These are phyloP conservation scores for Ariopsis seemanni DNA, from an alignment of 2,113 vertebrate species.

Conservation along the genomic window DNA sequence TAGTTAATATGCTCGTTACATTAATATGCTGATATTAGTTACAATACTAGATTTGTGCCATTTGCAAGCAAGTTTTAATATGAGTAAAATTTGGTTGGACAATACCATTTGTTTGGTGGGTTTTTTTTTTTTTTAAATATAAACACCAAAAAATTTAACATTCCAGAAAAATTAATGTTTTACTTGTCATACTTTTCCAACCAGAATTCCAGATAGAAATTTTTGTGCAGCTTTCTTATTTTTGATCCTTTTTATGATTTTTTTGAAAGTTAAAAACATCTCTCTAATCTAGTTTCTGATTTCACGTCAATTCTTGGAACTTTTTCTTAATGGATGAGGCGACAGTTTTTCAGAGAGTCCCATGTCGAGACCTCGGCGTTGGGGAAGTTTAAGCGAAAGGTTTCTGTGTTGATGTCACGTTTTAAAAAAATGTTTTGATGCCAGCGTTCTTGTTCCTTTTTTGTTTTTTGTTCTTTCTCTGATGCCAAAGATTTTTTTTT, in stretches of 20 bases:
- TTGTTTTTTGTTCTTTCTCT: slow-evolving; percentile 60
- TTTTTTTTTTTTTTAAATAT: no score
- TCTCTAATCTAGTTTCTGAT: neutral
- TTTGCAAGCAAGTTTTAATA: neutral
- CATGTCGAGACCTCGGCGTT: neutral
- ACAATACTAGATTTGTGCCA: neutral
- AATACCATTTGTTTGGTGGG: no score
- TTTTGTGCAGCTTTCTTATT: no score
- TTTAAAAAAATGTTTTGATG: slow-evolving; percentile 55
- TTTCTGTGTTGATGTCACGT: slow-evolving; percentile 48
- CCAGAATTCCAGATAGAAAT: neutral
- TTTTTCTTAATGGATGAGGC: neutral
- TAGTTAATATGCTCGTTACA: no score
- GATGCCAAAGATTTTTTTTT: slow-evolving; percentile 40
- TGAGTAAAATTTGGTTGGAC: no score
- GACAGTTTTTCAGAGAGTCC: neutral
- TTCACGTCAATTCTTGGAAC: neutral
- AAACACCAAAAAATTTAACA: neutral
- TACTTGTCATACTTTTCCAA: neutral
- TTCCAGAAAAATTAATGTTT: neutral
- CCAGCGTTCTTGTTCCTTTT: slow-evolving; percentile 67
- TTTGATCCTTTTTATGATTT: neutral
- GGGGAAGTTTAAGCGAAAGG: slow-evolving; percentile 1
- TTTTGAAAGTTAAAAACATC: neutral
- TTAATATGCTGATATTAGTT: neutral